phyloP scores from a whole-genome alignment of 2,113 vertebrate species.

The Tragelaphus strepsiceros region DNA sequence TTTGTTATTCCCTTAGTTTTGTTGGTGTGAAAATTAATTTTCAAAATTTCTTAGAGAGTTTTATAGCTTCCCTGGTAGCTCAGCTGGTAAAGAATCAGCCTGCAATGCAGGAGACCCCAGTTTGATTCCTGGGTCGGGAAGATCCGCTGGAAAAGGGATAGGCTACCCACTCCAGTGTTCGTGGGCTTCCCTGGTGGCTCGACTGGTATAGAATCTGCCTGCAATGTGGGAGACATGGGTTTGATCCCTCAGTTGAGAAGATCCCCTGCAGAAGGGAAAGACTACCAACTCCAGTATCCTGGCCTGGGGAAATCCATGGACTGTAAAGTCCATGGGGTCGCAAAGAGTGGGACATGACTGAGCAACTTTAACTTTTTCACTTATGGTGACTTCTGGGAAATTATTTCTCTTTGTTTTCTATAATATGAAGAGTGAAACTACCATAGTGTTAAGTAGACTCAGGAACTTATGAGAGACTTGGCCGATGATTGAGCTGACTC shows the following conservation, averaged over 20 bases:
- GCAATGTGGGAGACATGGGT: background rate
- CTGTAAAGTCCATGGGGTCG: background rate
- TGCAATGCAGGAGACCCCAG: background rate
- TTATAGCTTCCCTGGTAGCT: background rate
- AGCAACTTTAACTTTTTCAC: background rate
- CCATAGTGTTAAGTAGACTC: background rate
- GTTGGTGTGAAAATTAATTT: background rate
- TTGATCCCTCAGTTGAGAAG: background rate
- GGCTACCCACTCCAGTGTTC: background rate
- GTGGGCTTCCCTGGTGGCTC: background rate
- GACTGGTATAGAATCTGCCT: background rate
- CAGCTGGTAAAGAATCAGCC: background rate
- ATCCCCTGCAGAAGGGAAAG: background rate
- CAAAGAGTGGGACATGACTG: background rate
- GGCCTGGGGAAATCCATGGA: background rate
- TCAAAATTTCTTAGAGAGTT: background rate
- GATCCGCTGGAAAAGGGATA: accelerated
- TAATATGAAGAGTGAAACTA: background rate
- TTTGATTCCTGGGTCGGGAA: background rate
- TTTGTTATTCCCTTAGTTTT: background rate
- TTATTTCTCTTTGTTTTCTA: background rate
- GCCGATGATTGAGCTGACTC: background rate
- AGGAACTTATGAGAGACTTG: background rate
- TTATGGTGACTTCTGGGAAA: background rate
- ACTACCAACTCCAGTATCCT: background rate